phyloP scores from a whole-genome alignment of 1,140 invertebrate species.

The Linepithema humile region DNA sequence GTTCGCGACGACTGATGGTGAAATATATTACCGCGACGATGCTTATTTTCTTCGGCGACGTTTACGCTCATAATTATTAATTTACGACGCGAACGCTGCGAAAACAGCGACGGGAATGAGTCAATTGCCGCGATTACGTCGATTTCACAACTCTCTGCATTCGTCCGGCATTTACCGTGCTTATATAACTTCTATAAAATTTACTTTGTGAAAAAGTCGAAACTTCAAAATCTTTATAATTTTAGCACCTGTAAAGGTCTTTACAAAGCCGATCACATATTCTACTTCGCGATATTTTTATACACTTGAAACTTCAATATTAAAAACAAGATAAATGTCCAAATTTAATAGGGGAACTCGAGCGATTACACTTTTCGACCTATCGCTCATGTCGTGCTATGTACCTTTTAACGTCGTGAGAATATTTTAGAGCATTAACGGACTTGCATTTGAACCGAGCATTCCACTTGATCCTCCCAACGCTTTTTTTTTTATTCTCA shows the following conservation, averaged over 20 bases:
- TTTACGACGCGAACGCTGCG: slow-evolving; percentile 27
- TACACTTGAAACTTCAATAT: neutral
- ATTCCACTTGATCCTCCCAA: slow-evolving; percentile 22
- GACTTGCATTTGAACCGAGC: slow-evolving; percentile 40
- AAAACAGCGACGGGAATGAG: slow-evolving; percentile 13
- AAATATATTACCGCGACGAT: slow-evolving; percentile 40
- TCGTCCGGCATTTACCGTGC: no score
- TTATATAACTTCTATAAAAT: no score
- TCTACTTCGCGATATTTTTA: no score
- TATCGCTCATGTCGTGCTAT: neutral
- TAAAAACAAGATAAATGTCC: neutral
- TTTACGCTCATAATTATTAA: slow-evolving; percentile 58
- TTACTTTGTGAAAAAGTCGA: no score
- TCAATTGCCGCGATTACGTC: slow-evolving; percentile 1
- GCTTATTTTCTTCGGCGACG: slow-evolving; percentile 23
- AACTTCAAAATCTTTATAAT: no score
- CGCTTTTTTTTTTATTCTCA: neutral
- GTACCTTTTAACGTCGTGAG: slow-evolving; percentile 1
- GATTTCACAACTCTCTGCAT: neutral
- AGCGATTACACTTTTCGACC: neutral
- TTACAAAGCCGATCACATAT: no score
- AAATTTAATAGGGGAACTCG: neutral
- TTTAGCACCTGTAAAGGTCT: no score
- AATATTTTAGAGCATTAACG: slow-evolving; percentile 14
- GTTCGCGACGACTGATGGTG: slow-evolving; percentile 3